These are phyloP conservation scores for Lordiphosa fenestrarum DNA, from an alignment of 2,888 invertebrate genomes.

Conservation along the genomic window DNA sequence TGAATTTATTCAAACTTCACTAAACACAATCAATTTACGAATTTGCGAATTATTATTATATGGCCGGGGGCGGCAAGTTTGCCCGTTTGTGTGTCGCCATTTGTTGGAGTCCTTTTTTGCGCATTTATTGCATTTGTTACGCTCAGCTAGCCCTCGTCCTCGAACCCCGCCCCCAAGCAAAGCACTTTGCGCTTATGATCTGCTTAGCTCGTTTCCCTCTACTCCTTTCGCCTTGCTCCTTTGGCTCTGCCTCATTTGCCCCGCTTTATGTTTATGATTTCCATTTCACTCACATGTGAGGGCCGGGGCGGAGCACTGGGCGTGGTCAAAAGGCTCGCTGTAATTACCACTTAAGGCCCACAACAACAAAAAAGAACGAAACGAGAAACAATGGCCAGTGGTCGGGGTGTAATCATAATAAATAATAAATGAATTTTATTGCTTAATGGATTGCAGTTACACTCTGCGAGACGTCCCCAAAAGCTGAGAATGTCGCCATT, in stretches of 20 bases:
- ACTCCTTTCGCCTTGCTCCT: conserved; percentile 1
- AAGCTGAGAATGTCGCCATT: conserved; percentile 33
- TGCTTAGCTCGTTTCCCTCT: conserved; percentile 26
- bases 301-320: conserved; percentile 24
- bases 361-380: conserved; percentile 7
- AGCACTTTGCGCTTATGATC: conserved; percentile 70
- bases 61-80: conserved; percentile 26
- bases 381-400: conserved; percentile 40
- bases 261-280: conserved; percentile 71
- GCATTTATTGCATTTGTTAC: conserved; percentile 75
- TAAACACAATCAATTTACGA: conserved; percentile 77
- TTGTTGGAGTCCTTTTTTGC: conserved; percentile 61
- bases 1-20: conserved; percentile 76
- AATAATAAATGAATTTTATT: conserved; percentile 76
- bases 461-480: conserved; percentile 43
- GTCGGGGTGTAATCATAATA: conserved; percentile 69
- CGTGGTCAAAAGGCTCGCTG: conserved; percentile 49
- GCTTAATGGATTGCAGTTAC: conserved; percentile 75
- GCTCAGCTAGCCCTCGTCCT: conserved; percentile 23
- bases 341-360: conserved; percentile 71
- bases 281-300: conserved; percentile 53
- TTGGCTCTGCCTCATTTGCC: conserved; percentile 64
- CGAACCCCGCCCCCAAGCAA: neutral
- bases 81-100: conserved; percentile 45
- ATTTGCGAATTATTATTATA: conserved; percentile 61